Conservation (phyloP, 2,888 invertebrate species). For the Onchidella celtica region DNA sequence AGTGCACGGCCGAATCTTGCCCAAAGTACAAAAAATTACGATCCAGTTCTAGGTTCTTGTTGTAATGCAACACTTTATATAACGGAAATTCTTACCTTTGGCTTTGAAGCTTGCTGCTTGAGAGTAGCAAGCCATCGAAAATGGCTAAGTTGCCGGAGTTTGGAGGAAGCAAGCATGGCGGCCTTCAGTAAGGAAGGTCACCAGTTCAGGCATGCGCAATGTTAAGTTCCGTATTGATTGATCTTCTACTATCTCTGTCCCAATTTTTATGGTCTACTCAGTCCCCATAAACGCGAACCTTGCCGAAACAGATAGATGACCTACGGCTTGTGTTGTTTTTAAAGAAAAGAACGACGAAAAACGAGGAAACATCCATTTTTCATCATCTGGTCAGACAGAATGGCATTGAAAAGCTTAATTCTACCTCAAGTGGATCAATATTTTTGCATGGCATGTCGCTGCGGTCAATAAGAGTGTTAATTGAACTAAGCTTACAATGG, state of each 20-base stretch:
- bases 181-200: slow-evolving; percentile 51
- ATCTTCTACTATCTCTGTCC: neutral
- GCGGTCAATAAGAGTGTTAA: no score
- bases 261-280: slow-evolving; percentile 7
- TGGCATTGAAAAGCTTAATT: no score
- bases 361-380: no score
- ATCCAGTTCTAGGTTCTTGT: neutral
- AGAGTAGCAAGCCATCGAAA: slow-evolving; percentile 62
- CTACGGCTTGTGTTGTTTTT: no score
- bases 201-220: slow-evolving; percentile 55
- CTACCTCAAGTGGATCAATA: no score
- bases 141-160: slow-evolving; percentile 63
- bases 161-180: slow-evolving; percentile 59
- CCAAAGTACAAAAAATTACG: neutral
- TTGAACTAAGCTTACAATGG: no score
- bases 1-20: neutral
- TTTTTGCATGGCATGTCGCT: no score
- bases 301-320: no score
- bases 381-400: no score
- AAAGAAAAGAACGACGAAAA: no score
- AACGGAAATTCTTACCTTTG: slow-evolving; percentile 57
- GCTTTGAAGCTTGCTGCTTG: slow-evolving; percentile 50
- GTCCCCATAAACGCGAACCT: neutral
- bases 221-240: neutral
- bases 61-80: neutral